Conservation (phyloP, 2,888 invertebrate species). For the Orthosia incerta region DNA sequence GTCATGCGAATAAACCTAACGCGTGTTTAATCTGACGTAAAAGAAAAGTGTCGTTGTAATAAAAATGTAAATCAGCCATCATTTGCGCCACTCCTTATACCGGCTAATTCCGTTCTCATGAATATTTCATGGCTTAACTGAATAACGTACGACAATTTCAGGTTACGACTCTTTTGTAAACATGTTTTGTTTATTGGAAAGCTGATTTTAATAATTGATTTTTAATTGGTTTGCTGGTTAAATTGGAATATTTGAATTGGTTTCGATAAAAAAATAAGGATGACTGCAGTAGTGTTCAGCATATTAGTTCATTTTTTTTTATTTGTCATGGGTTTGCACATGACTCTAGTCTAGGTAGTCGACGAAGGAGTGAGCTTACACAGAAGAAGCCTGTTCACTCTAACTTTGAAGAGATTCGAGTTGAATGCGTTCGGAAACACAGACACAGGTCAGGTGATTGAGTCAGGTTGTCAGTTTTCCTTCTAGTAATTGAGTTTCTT, state of each 20-base stretch:
- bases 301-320: too few species aligned
- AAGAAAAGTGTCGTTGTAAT: slow-evolving; percentile 72
- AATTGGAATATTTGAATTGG: not conserved
- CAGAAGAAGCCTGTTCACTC: too few species aligned
- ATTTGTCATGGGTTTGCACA: too few species aligned
- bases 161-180: slow-evolving; percentile 69
- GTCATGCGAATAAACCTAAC: slow-evolving; percentile 17
- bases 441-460: too few species aligned
- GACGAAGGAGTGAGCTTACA: too few species aligned
- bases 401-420: too few species aligned
- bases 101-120: slow-evolving; percentile 78
- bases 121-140: slow-evolving; percentile 78
- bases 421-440: too few species aligned
- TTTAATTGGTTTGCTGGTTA: slow-evolving; percentile 21
- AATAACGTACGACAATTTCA: slow-evolving; percentile 76
- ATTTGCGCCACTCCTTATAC: slow-evolving; percentile 60
- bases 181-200: slow-evolving; percentile 61
- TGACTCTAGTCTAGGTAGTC: too few species aligned
- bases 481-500: not conserved
- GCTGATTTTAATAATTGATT: slow-evolving; percentile 51
- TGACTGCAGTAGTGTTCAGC: not conserved
- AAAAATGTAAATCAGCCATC: slow-evolving; percentile 78
- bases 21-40: slow-evolving; percentile 53
- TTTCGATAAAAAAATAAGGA: not conserved
- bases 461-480: not conserved